phyloP scores from a whole-genome alignment of 1,140 invertebrate genomes.

The Zaprionus taronus region DNA sequence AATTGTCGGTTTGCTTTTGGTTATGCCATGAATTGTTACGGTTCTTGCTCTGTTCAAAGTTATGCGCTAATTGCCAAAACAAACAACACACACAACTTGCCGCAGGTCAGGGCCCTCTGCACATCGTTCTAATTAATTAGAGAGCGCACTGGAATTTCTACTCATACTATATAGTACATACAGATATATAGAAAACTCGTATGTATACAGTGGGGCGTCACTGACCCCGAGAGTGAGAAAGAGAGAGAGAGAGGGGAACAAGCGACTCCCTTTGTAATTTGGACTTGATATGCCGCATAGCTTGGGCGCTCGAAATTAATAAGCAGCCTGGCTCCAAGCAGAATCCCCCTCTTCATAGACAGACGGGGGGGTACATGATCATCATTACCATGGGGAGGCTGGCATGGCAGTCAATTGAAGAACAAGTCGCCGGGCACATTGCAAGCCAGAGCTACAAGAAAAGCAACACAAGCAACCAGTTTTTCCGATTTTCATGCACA shows the following conservation, averaged over 20 bases:
- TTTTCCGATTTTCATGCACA: constrained; percentile 78
- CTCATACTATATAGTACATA: constrained; percentile 3
- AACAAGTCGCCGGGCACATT: constrained; percentile 46
- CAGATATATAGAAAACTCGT: neutral
- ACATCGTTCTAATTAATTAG: constrained; percentile 71
- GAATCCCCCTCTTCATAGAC: neutral
- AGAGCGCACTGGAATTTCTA: constrained; percentile 47
- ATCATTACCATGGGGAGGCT: constrained; percentile 43
- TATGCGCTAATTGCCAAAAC: constrained; percentile 26
- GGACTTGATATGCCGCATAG: constrained; percentile 73
- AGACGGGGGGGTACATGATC: constrained; percentile 17
- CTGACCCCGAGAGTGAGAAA: constrained; percentile 48
- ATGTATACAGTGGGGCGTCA: constrained; percentile 13
- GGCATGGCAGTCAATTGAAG: constrained; percentile 40
- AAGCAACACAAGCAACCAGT: constrained; percentile 37
- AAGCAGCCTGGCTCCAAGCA: constrained; percentile 40
- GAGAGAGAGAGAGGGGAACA: constrained; percentile 46
- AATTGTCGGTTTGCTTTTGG: neutral
- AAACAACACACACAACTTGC: constrained; percentile 29
- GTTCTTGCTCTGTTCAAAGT: constrained; percentile 15
- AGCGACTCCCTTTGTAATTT: constrained; percentile 73
- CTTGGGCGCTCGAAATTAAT: constrained; percentile 73
- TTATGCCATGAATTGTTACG: constrained; percentile 32
- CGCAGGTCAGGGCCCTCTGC: constrained; percentile 50
- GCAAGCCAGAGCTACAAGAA: too few relatives aligned